phyloP scores from a whole-genome alignment of 2,797 vertebrate species.

The Silurus lanzhouensis region DNA sequence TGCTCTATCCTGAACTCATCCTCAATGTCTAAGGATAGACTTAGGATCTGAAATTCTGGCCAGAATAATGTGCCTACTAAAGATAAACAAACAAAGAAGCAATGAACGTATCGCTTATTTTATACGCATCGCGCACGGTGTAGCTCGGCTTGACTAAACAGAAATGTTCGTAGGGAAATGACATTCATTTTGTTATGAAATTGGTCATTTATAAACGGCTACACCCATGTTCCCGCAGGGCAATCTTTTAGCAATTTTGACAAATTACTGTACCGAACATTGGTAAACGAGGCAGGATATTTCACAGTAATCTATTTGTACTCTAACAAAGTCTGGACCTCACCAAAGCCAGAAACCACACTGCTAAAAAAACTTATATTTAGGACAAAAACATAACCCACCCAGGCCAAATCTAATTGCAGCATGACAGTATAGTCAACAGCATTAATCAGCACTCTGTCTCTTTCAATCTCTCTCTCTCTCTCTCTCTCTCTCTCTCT shows the following conservation, averaged over 20 bases:
- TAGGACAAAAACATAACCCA: conserved; percentile 34
- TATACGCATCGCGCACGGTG: not conserved
- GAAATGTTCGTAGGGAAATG: not conserved
- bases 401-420: conserved; percentile 37
- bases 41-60: not conserved
- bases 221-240: conserved; percentile 18
- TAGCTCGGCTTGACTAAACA: not conserved
- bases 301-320: conserved; percentile 36
- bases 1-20: not conserved
- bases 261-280: conserved; percentile 27
- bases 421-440: conserved; percentile 18
- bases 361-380: conserved; percentile 34
- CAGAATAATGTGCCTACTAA: not conserved
- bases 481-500: not conserved
- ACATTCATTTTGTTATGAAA: conserved; percentile 30
- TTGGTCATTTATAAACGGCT: conserved; percentile 26
- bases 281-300: conserved; percentile 34
- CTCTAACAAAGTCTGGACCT: conserved; percentile 22
- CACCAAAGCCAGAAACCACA: conserved; percentile 29
- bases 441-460: conserved; percentile 23
- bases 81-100: not conserved
- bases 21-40: not conserved
- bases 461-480: not conserved
- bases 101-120: not conserved
- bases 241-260: conserved; percentile 32